Evolutionary conservation across 1,140 invertebrate genomes (phyloP), one percentile per base, ranked within the genome.

Genomic region (Temnothorax longispinosus): DNA sequence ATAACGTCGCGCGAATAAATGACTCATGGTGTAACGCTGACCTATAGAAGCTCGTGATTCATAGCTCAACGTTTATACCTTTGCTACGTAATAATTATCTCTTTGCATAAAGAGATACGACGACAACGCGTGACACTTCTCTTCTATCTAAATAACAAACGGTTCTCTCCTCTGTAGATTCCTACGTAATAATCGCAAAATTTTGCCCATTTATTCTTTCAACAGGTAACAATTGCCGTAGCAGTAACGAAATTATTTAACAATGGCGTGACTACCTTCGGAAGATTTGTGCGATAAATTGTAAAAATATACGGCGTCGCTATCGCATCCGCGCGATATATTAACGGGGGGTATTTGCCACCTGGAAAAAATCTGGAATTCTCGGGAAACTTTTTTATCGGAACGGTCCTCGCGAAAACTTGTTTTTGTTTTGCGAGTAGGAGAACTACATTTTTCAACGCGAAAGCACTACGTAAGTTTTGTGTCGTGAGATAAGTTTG

Each of bases 21-120:
- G 80, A 84, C 54, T 84, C 80, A 84, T 47, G 80, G 41, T 47
- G 54, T 75, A 62, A 75, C 54, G n/a, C 69, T 60, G 80, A 75
- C 54, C 69, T 84, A 84, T 75, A 84, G 69, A 60, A 41, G 47
- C 69, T 81, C 32, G 41, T 84, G 80, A 84, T 84, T 84, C 80
- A 84, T 60, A 82, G 54, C 69, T 47, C 18, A 8, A 32, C 77
- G n/a, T 54, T 78, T 54, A 50, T 54, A 50, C 69, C 27, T 71
- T 44, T 32, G 50, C 54, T 15, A 69, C 35, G 41, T 47, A 81
- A 69, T 41, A 75, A 84, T 84, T 74, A 75, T 41, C 27, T 41
- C 18, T 84, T 84, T 27, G 38, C 67, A 27, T 44, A 47, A 69
- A 58, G 27, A 58, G 27, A 58, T 44, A 38, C 21, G 78, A 58